These are phyloP conservation scores for Smutsia temminckii DNA, from an alignment of 2,797 vertebrate species.

Conservation along the genomic window DNA sequence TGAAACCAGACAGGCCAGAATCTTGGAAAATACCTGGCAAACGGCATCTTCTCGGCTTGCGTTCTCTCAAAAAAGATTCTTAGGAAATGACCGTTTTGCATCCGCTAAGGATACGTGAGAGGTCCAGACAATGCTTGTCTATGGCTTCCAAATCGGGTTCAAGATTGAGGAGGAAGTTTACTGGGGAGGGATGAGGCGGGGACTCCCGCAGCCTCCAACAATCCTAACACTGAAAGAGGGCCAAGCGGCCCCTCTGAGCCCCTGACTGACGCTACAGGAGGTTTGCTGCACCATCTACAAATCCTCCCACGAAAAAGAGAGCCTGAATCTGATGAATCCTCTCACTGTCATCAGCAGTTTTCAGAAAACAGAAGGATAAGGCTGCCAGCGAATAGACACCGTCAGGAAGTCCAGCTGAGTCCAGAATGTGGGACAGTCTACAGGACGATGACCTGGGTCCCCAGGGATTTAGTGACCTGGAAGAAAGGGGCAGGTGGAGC, in stretches of 20 bases:
- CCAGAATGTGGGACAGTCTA: not conserved
- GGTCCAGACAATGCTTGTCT: not conserved
- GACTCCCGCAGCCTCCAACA: not conserved
- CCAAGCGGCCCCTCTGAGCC: too few species aligned
- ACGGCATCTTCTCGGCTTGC: not conserved
- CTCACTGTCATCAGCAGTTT: not conserved
- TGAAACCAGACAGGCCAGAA: not conserved
- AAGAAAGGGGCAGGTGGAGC: not conserved
- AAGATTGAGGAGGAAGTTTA: not conserved
- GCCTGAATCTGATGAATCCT: not conserved
- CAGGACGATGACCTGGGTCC: not conserved
- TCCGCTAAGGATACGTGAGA: not conserved
- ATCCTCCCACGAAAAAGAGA: not conserved
- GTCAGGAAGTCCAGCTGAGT: not conserved
- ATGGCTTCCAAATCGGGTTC: not conserved
- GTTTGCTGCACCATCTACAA: fast-evolving
- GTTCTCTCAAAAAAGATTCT: not conserved
- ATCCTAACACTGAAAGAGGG: not conserved
- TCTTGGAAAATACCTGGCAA: not conserved
- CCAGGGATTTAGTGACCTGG: not conserved
- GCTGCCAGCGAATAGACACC: not conserved
- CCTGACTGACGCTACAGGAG: not conserved
- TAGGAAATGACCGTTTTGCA: not conserved
- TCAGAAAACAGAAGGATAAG: not conserved
- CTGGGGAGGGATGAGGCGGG: not conserved